These are phyloP conservation scores for Platysteira castanea DNA, from an alignment of 2,113 vertebrate genomes.

Conservation along the genomic window DNA sequence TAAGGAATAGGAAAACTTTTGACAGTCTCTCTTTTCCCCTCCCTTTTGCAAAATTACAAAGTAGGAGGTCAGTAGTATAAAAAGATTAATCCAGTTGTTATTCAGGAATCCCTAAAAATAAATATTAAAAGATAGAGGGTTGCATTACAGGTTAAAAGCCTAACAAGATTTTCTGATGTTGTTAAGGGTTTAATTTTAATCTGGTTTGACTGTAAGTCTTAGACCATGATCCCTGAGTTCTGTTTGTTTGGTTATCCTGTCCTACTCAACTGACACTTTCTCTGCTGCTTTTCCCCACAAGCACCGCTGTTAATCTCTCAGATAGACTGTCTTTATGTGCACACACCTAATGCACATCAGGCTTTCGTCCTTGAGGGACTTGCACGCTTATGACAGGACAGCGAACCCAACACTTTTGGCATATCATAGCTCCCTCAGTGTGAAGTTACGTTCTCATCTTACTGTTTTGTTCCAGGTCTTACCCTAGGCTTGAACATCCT, in stretches of 20 bases:
- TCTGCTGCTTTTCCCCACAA: neutral
- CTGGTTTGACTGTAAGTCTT: neutral
- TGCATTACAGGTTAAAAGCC: neutral
- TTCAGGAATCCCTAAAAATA: neutral
- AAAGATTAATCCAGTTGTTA: neutral
- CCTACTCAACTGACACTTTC: neutral
- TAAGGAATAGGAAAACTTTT: neutral
- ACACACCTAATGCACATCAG: neutral
- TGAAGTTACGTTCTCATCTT: neutral
- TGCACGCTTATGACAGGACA: accelerated
- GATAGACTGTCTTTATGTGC: neutral
- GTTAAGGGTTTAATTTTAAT: neutral
- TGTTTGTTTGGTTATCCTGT: neutral
- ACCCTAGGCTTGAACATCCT: neutral
- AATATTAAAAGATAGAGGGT: neutral
- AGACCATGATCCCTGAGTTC: neutral
- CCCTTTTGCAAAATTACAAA: neutral
- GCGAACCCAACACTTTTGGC: neutral
- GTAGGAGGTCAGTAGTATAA: neutral
- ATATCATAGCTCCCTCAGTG: neutral
- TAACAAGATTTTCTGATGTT: neutral
- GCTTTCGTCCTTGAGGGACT: neutral
- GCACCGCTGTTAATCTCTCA: neutral
- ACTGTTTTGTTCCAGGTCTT: neutral
- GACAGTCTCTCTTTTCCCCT: neutral